phyloP scores from a whole-genome alignment of 2,888 invertebrate genomes.

The Brachyopa scutellaris region DNA sequence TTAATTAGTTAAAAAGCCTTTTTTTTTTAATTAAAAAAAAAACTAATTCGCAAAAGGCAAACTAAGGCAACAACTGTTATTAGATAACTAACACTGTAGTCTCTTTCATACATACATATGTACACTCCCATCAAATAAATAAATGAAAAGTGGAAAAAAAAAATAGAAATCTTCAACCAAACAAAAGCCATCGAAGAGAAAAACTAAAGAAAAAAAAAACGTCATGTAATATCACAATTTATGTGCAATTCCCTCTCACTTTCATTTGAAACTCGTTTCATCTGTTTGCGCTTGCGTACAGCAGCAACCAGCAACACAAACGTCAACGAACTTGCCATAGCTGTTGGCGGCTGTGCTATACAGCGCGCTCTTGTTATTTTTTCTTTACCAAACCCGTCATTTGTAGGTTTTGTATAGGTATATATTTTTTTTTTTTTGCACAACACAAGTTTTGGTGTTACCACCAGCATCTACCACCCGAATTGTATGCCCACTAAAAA shows the following conservation, averaged over 20 bases:
- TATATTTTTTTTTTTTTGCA: background rate
- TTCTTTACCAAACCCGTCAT: slow-evolving; percentile 23
- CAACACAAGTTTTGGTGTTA: slow-evolving; percentile 39
- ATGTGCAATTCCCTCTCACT: slow-evolving; percentile 80
- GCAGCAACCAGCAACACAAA: slow-evolving; percentile 41
- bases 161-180: slow-evolving; percentile 51
- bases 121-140: slow-evolving; percentile 19
- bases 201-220: slow-evolving; percentile 36
- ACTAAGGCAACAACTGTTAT: slow-evolving; percentile 28
- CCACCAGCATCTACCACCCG: too few relatives aligned
- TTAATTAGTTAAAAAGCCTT: slow-evolving; percentile 5
- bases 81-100: slow-evolving; percentile 29
- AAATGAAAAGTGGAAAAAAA: slow-evolving; percentile 23
- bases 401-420: background rate
- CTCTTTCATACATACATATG: background rate
- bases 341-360: slow-evolving; percentile 47
- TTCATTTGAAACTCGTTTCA: slow-evolving; percentile 80
- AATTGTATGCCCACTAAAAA: background rate
- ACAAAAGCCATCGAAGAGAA: slow-evolving; percentile 46
- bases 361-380: slow-evolving; percentile 30
- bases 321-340: slow-evolving; percentile 77
- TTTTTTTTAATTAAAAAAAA: too few relatives aligned
- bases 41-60: slow-evolving; percentile 16
- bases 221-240: slow-evolving; percentile 69
- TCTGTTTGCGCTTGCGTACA: slow-evolving; percentile 73